phyloP scores from a whole-genome alignment of 2,113 vertebrate species.

The Dicaeum eximium region DNA sequence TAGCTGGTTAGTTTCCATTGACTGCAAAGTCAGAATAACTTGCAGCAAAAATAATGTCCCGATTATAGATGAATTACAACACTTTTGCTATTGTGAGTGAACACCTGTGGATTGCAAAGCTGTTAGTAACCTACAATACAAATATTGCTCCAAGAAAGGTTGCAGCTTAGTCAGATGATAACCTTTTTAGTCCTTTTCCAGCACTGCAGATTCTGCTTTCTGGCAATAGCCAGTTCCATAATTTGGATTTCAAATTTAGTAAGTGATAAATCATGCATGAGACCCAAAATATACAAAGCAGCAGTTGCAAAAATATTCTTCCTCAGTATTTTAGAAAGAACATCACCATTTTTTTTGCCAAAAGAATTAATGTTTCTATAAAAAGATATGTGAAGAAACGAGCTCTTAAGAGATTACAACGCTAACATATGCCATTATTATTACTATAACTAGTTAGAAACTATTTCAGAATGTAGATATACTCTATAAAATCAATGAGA shows the following conservation, averaged over 20 bases:
- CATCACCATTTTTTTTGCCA: slow-evolving; percentile 43
- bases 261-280: slow-evolving; percentile 72
- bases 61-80: slow-evolving; percentile 36
- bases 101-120: slow-evolving; percentile 21
- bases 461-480: background rate
- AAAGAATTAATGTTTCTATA: slow-evolving; percentile 59
- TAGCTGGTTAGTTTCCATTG: slow-evolving; percentile 51
- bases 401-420: slow-evolving; percentile 37
- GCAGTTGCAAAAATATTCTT: slow-evolving; percentile 55
- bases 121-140: background rate
- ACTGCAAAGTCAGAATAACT: slow-evolving; percentile 38
- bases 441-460: slow-evolving; percentile 36
- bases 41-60: slow-evolving; percentile 10
- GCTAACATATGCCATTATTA: slow-evolving; percentile 24
- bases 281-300: slow-evolving; percentile 64
- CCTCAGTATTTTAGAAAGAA: slow-evolving; percentile 59
- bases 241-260: slow-evolving; percentile 73
- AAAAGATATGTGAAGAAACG: slow-evolving; percentile 27
- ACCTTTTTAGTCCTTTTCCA: slow-evolving; percentile 56
- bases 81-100: slow-evolving; percentile 47
- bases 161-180: slow-evolving; percentile 32
- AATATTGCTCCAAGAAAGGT: slow-evolving; percentile 10
- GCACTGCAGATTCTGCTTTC: slow-evolving; percentile 48
- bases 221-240: slow-evolving; percentile 65
- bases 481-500: background rate